Evolutionary conservation across 2,113 vertebrate species (phyloP).

Genomic region (Tonatia bakeri): DNA sequence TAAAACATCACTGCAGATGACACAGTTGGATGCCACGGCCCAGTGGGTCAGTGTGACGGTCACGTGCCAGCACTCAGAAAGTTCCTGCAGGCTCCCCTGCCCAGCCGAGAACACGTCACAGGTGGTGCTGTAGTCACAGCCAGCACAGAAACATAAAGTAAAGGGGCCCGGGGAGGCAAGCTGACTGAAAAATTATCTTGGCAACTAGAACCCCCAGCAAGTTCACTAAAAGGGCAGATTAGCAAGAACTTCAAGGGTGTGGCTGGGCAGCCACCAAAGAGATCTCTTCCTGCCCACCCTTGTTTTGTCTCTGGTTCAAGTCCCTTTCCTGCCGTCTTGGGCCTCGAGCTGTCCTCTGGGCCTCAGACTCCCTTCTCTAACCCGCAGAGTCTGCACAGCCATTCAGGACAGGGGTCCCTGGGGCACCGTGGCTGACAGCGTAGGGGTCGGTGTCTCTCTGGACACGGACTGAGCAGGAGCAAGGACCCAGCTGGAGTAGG

Average conservation of each 20-base stretch:
- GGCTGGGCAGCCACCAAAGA: not conserved
- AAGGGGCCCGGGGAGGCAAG: not conserved
- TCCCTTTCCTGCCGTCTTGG: not conserved
- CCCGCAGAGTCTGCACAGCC: accelerated
- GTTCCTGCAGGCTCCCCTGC: accelerated
- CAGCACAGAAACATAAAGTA: accelerated
- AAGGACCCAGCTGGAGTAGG: accelerated
- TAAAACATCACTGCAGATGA: accelerated
- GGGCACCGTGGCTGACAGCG: accelerated
- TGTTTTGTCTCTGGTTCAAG: not conserved
- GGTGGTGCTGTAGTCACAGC: accelerated
- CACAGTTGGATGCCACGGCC: accelerated
- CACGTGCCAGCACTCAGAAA: accelerated
- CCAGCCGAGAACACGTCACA: accelerated
- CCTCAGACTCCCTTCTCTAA: not conserved
- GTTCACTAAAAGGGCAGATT: not conserved
- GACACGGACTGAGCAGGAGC: accelerated
- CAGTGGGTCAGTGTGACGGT: accelerated
- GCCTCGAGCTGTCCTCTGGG: accelerated
- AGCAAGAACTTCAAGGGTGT: accelerated
- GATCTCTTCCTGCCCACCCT: accelerated
- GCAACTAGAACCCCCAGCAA: not conserved
- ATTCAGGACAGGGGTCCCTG: accelerated
- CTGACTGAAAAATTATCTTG: not conserved
- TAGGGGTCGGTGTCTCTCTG: accelerated